These are phyloP conservation scores for Philereme vetulata DNA, from an alignment of 2,888 invertebrate species.

Conservation along the genomic window DNA sequence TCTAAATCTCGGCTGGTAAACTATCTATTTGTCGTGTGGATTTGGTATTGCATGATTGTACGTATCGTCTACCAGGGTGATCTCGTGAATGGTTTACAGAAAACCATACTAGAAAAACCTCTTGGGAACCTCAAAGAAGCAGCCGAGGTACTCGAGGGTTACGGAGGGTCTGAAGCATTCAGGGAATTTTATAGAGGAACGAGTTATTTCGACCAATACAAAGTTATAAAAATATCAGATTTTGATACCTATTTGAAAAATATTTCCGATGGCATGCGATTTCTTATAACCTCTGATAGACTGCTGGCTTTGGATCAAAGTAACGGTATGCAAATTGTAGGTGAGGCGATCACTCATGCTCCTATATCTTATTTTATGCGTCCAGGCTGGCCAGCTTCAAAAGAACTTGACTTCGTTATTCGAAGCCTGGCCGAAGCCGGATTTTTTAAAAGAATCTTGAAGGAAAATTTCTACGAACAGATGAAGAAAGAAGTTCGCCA, in stretches of 20 bases:
- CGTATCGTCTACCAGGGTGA: slow-evolving; percentile 62
- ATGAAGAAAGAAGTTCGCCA: slow-evolving; percentile 17
- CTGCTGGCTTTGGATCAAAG: slow-evolving; percentile 36
- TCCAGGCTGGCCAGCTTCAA: slow-evolving; percentile 58
- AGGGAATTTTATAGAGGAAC: slow-evolving; percentile 47
- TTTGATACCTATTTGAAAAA: slow-evolving; percentile 38
- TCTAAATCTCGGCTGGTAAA: slow-evolving; percentile 52
- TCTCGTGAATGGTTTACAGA: slow-evolving; percentile 55
- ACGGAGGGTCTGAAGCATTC: slow-evolving; percentile 50
- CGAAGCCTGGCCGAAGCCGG: slow-evolving; percentile 50
- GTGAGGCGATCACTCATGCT: slow-evolving; percentile 42
- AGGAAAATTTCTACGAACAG: slow-evolving; percentile 28
- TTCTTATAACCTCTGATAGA: slow-evolving; percentile 48
- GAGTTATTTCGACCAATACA: slow-evolving; percentile 41
- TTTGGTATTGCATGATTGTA: slow-evolving; percentile 64
- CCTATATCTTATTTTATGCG: slow-evolving; percentile 54
- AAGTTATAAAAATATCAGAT: slow-evolving; percentile 38
- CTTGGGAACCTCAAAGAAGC: slow-evolving; percentile 50
- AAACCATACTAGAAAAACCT: slow-evolving; percentile 50
- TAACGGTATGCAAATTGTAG: slow-evolving; percentile 48
- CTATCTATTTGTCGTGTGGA: slow-evolving; percentile 55
- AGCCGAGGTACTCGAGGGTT: slow-evolving; percentile 46
- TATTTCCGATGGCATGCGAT: slow-evolving; percentile 52
- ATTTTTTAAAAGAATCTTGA: slow-evolving; percentile 41
- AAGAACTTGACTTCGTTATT: slow-evolving; percentile 44